phyloP scores from a whole-genome alignment of 2,888 invertebrate genomes.

The Idaea dimidiata region DNA sequence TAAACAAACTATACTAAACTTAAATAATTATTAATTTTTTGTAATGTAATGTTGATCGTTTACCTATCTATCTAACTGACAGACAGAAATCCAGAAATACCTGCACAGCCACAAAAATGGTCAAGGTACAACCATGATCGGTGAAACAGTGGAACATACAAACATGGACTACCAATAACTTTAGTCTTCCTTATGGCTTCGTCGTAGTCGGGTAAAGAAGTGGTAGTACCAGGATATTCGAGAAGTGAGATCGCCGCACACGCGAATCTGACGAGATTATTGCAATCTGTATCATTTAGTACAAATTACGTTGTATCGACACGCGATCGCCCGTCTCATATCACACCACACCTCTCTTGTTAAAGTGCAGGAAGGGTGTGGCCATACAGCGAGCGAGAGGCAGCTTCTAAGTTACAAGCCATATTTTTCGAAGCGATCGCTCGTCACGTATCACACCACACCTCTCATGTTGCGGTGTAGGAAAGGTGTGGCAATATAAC shows the following conservation, averaged over 20 bases:
- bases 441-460: slow-evolving; percentile 27
- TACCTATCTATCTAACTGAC: too few relatives aligned
- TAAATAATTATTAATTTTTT: too few relatives aligned
- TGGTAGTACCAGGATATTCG: neutral
- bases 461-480: slow-evolving; percentile 9
- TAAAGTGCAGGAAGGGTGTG: neutral
- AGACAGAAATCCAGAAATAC: too few relatives aligned
- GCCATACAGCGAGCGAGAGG: neutral
- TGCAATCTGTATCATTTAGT: slow-evolving; percentile 9
- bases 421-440: slow-evolving; percentile 4
- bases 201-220: too few relatives aligned
- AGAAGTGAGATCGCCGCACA: slow-evolving; percentile 6
- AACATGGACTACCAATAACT: too few relatives aligned
- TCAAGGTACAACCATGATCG: too few relatives aligned
- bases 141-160: too few relatives aligned
- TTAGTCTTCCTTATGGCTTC: too few relatives aligned
- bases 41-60: too few relatives aligned
- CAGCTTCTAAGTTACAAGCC: neutral
- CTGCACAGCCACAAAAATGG: too few relatives aligned
- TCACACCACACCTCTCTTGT: slow-evolving; percentile 24
- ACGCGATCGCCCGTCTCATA: slow-evolving; percentile 47
- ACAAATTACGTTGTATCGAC: slow-evolving; percentile 19
- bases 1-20: too few relatives aligned
- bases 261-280: slow-evolving; percentile 10
- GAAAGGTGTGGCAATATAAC: neutral